Evolutionary conservation across 2,797 vertebrate species (phyloP), one percentile per base, ranked within the genome.

Genomic region (Sebastiscus albofasciatus): DNA sequence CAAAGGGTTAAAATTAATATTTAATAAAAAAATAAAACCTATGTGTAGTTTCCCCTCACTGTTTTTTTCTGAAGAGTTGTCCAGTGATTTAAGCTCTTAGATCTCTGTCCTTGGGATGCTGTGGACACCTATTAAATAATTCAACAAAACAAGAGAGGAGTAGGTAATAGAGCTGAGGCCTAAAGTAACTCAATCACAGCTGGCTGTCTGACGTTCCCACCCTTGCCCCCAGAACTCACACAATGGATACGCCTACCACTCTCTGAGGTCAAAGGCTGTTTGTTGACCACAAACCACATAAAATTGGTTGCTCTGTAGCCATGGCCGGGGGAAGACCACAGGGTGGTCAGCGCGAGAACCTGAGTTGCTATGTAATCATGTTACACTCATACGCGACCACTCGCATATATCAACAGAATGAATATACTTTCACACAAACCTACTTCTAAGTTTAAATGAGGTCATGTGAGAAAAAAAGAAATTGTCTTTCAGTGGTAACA

Each of bases 251-350:
- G 56, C 69, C 79, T 68, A 79, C 89, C 70, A 60, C 87, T 77
- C 86, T 81, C 80, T 83, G 80, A 95, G 94, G 94, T 94, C 94
- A 96, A 92, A 94, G 94, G 83, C 85, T 62, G 79, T 66, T 85
- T 92, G 88, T 89, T 93, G 86, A 93, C 94, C 93, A 90, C 95
- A 97, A 95, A 94, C 95, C 95, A 94, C 94, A 94, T 82, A 87
- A 89, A 91, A 92, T 89, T 89, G 86, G 74, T 74, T 59, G 69
- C 81, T 85, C 82, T 80, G 70, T 84, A 74, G 80, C 85, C 77
- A 24, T 55, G 77, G 80, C 76, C 71, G 26, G 73, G 77, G 12
- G 29, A 5, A 85, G 85, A 93, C 90, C 94, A 87, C 91, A 94
- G 67, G 68, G 81, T 81, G 90, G 92, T 89, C 90, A 90, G 83